Evolutionary conservation across 2,113 vertebrate species (phyloP).

Genomic region (Leucoraja erinaceus): DNA sequence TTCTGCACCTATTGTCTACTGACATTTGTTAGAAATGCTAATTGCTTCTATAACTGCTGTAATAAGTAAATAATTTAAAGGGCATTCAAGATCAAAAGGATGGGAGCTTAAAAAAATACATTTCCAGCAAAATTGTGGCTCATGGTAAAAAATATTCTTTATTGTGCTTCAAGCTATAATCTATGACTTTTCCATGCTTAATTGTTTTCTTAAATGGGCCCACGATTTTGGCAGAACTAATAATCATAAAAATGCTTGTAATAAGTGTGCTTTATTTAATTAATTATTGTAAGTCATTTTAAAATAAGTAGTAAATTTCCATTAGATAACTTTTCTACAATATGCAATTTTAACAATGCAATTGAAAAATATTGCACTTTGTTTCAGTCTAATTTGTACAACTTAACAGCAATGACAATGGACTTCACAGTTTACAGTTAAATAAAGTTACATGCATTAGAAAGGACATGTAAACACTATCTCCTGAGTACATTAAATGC

Average conservation of each 20-base stretch:
- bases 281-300: background rate
- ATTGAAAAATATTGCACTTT: constrained; percentile 63
- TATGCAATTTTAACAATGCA: constrained; percentile 47
- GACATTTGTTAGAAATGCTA: background rate
- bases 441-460: constrained; percentile 25
- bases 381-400: constrained; percentile 48
- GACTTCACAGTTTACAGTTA: constrained; percentile 19
- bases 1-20: background rate
- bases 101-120: background rate
- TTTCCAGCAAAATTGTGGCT: constrained; percentile 23
- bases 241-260: constrained; percentile 6
- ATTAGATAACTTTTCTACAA: background rate
- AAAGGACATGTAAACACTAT: constrained; percentile 10
- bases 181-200: constrained; percentile 22
- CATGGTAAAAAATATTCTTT: constrained; percentile 33
- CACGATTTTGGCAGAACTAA: background rate
- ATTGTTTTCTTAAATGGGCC: background rate
- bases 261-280: constrained; percentile 19
- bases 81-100: background rate
- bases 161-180: constrained; percentile 27
- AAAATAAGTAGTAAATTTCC: constrained; percentile 24
- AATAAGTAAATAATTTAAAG: background rate
- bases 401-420: constrained; percentile 46
- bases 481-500: background rate
- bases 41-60: background rate